Evolutionary conservation across 2,888 invertebrate genomes (phyloP).

Genomic region (Hesperia comma): DNA sequence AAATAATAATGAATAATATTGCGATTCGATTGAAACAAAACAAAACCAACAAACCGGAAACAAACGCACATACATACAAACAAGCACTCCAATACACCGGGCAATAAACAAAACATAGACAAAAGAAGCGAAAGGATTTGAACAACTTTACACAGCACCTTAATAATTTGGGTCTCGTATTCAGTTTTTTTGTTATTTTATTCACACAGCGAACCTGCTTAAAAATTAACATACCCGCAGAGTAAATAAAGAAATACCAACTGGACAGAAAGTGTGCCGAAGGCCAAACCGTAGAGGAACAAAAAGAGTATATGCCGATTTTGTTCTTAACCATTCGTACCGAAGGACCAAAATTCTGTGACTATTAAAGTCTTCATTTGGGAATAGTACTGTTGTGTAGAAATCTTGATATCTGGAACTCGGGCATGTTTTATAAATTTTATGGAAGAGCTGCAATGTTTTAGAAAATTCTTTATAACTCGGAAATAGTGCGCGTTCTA

Average conservation of each 20-base stretch:
- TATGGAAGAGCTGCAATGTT: not conserved
- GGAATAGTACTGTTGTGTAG: not conserved
- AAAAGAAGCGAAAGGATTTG: no score
- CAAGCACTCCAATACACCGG: no score
- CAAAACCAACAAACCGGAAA: no score
- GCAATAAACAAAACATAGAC: no score
- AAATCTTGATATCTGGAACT: not conserved
- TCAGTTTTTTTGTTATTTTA: slow-evolving; percentile 5
- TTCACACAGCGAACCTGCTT: slow-evolving; percentile 1
- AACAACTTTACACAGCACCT: no score
- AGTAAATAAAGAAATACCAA: slow-evolving; percentile 5
- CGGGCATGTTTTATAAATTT: not conserved
- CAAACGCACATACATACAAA: no score
- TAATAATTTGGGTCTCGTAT: not conserved
- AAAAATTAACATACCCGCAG: slow-evolving; percentile 3
- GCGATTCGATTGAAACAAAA: no score
- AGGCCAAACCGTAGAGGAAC: not conserved
- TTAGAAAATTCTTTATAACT: no score
- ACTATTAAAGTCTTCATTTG: not conserved
- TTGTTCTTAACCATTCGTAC: not conserved
- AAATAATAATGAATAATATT: no score
- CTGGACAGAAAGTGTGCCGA: slow-evolving; percentile 1
- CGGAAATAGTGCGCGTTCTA: no score
- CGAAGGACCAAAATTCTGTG: not conserved
- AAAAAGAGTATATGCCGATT: not conserved